Percentiles rank a stretch among this genome's conserved stretches.
phyloP scores from a whole-genome alignment of 2,113 vertebrate species.

The Eretmochelys imbricata region DNA sequence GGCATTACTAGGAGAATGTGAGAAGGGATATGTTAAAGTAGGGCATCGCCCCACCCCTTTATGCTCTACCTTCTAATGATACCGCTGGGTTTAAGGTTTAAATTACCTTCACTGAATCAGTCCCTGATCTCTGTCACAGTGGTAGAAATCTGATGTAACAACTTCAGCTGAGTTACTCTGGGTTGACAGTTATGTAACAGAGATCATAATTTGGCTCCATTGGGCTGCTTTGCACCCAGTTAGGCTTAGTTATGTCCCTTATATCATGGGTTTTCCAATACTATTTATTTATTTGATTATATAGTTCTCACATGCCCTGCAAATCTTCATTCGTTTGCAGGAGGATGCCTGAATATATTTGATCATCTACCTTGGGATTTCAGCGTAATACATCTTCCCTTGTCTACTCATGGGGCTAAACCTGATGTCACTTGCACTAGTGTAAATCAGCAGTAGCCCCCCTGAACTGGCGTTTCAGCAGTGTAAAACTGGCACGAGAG shows the following conservation, averaged over 20 bases:
- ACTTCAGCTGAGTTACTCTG: not conserved
- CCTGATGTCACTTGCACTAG: not conserved
- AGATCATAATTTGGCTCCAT: not conserved
- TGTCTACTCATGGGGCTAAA: not conserved
- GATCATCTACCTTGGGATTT: not conserved
- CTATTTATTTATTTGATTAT: not conserved
- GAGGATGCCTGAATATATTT: not conserved
- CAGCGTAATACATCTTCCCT: fast-evolving
- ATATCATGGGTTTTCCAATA: fast-evolving
- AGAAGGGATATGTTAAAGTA: not conserved
- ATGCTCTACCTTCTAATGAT: not conserved
- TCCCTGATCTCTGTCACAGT: not conserved
- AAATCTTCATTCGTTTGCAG: not conserved
- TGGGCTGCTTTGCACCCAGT: not conserved
- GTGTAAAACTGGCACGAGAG: not conserved
- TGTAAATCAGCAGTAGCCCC: not conserved
- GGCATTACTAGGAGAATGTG: not conserved
- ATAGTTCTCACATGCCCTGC: not conserved
- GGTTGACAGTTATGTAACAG: not conserved
- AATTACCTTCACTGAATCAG: not conserved
- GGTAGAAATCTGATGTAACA: not conserved
- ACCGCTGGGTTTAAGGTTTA: not conserved
- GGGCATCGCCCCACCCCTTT: fast-evolving
- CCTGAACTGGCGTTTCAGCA: not conserved
- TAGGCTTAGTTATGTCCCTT: not conserved